Percentiles rank a stretch among this genome's conserved stretches.
These are phyloP conservation scores for Ametastegia equiseti DNA, from an alignment of 2,888 invertebrate species.

Conservation along the genomic window DNA sequence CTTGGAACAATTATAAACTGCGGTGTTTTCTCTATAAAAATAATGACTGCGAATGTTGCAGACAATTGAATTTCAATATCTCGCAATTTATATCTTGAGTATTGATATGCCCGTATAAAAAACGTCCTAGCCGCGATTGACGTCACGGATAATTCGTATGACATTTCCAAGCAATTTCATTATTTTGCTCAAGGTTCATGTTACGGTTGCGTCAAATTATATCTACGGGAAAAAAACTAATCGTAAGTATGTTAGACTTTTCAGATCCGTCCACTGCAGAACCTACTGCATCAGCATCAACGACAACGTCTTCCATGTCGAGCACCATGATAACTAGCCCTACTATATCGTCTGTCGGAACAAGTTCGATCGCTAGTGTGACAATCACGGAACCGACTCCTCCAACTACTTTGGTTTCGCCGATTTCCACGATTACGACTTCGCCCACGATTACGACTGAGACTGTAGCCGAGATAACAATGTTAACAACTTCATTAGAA, in stretches of 20 bases:
- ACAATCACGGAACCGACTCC: not conserved
- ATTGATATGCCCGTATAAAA: too few relatives aligned
- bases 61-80: too few relatives aligned
- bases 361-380: not conserved
- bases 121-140: too few relatives aligned
- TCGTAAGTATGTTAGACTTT: not conserved
- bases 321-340: not conserved
- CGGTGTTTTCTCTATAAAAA: too few relatives aligned
- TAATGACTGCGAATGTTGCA: too few relatives aligned
- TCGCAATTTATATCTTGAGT: too few relatives aligned
- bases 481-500: not conserved
- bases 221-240: too few relatives aligned
- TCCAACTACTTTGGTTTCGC: not conserved
- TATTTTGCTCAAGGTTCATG: too few relatives aligned
- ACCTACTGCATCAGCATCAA: not conserved
- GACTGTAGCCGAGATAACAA: not conserved
- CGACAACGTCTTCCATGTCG: constrained; percentile 11
- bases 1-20: too few relatives aligned
- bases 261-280: not conserved
- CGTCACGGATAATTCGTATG: too few relatives aligned
- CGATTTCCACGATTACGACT: not conserved
- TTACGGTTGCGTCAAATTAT: too few relatives aligned
- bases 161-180: too few relatives aligned
- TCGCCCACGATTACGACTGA: not conserved
- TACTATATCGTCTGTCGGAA: not conserved